Evolutionary conservation across 2,797 vertebrate species (phyloP).

Genomic region (Lerista edwardsae): DNA sequence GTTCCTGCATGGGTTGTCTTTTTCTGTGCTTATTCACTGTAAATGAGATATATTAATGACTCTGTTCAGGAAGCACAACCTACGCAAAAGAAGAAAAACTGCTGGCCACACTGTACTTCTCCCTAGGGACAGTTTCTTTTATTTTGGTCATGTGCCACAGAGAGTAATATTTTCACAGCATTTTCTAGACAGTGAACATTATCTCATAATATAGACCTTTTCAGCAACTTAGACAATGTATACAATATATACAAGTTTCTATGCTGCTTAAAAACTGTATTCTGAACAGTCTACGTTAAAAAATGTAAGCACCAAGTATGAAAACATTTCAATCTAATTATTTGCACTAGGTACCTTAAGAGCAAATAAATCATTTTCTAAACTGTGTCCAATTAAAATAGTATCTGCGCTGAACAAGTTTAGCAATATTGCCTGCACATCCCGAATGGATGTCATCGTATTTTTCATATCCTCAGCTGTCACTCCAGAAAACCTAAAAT

Average conservation of each 20-base stretch:
- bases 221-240: background rate
- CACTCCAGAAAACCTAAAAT: conserved; percentile 83
- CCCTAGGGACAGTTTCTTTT: background rate
- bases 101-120: background rate
- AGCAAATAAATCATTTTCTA: conserved; percentile 81
- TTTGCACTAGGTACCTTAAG: conserved; percentile 81
- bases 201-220: background rate
- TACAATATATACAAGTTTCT: no score
- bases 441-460: conserved; percentile 68
- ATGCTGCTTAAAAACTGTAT: background rate
- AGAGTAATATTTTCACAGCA: background rate
- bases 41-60: background rate
- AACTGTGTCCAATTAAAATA: conserved; percentile 82
- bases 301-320: background rate
- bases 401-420: conserved; percentile 81
- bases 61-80: background rate
- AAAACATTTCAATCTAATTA: background rate
- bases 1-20: background rate
- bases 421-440: conserved; percentile 81
- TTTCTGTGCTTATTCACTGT: background rate
- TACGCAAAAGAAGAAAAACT: background rate
- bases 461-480: conserved; percentile 78
- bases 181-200: background rate
- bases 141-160: background rate
- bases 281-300: background rate